Conservation (phyloP, 2,113 vertebrate species). For the Sapayoa aenigma region DNA sequence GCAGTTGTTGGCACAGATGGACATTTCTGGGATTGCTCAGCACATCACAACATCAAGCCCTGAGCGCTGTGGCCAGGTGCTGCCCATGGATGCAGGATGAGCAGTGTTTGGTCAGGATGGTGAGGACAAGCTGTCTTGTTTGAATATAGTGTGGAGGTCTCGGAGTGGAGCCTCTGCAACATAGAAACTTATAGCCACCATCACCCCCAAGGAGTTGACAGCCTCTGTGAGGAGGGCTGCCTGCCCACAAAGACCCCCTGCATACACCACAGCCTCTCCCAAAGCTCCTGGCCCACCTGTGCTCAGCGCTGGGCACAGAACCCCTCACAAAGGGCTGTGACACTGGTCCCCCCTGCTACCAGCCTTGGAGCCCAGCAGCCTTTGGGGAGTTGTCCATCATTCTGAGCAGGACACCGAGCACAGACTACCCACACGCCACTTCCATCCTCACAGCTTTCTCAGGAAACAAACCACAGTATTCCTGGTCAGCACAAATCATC, state of each 20-base stretch:
- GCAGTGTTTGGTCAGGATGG: background rate
- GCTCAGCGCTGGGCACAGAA: background rate
- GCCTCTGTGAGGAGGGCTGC: background rate
- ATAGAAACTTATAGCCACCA: background rate
- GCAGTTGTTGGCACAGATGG: accelerated
- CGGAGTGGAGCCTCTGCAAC: background rate
- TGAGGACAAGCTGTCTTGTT: background rate
- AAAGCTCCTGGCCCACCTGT: accelerated
- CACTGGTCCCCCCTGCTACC: background rate
- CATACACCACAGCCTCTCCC: background rate
- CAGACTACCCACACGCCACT: accelerated
- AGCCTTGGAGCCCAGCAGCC: background rate
- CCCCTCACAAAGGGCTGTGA: accelerated
- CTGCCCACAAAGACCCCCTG: accelerated
- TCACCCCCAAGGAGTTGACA: accelerated
- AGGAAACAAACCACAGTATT: accelerated
- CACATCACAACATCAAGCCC: background rate
- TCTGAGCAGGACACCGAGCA: accelerated
- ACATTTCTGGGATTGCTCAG: background rate
- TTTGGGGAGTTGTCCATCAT: accelerated
- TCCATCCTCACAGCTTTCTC: accelerated
- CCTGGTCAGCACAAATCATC: background rate
- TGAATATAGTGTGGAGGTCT: background rate
- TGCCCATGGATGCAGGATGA: background rate
- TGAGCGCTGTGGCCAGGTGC: accelerated